Conservation (phyloP, 2,113 vertebrate genomes). For the Pristiophorus japonicus region DNA sequence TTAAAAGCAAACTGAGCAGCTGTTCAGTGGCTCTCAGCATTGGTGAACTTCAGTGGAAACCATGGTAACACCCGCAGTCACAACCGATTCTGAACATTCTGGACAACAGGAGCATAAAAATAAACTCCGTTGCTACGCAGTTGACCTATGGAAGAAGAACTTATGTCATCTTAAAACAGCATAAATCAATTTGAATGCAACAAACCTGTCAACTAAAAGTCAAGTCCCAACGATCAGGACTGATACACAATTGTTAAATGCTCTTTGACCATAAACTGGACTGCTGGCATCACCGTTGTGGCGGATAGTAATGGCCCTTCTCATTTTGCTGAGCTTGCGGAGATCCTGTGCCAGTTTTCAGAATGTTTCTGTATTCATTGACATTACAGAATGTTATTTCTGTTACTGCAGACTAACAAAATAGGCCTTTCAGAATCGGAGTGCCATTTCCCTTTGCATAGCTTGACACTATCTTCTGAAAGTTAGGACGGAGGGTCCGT, state of each 20-base stretch:
- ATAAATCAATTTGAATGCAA: background rate
- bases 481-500: background rate
- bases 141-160: background rate
- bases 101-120: slow-evolving; percentile 9
- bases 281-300: background rate
- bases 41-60: background rate
- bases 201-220: background rate
- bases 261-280: background rate
- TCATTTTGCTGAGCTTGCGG: background rate
- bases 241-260: background rate
- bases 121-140: background rate
- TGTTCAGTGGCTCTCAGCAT: background rate
- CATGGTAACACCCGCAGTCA: background rate
- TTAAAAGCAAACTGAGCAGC: background rate
- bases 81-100: background rate
- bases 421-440: background rate
- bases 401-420: background rate
- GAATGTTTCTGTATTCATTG: background rate
- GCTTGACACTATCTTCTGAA: background rate
- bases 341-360: background rate
- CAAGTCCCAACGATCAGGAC: background rate
- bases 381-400: background rate
- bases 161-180: background rate
- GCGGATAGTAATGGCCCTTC: background rate
- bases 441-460: background rate